Evolutionary conservation across 2,888 invertebrate genomes (phyloP).

Genomic region (Chymomyza amoena): DNA sequence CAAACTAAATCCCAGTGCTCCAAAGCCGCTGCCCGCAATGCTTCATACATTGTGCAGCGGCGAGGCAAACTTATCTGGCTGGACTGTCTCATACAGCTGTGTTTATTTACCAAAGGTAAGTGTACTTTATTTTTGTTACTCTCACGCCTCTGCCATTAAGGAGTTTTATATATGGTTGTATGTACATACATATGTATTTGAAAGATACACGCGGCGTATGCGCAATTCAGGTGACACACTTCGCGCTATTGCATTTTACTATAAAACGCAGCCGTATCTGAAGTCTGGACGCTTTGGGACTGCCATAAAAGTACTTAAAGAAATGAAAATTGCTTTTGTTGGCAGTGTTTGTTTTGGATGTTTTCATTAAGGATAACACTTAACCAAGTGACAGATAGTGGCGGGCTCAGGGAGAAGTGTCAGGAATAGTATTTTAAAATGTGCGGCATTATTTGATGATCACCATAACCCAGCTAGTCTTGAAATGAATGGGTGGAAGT

Average conservation of each 20-base stretch:
- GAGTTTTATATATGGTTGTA: no score
- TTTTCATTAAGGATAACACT: background rate
- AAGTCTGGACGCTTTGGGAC: constrained; percentile 2
- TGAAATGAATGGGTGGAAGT: no score
- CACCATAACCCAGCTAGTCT: no score
- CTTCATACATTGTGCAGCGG: background rate
- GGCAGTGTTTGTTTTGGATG: constrained; percentile 26
- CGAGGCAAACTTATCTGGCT: constrained; percentile 47
- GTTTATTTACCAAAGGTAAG: constrained; percentile 53
- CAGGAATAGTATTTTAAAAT: no score
- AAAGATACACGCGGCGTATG: constrained; percentile 44
- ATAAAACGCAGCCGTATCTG: constrained; percentile 6
- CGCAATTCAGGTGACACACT: constrained; percentile 41
- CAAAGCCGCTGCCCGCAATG: constrained; percentile 25
- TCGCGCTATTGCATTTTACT: background rate
- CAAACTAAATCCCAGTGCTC: constrained; percentile 38
- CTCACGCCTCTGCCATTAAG: background rate
- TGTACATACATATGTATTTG: background rate
- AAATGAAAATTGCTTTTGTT: constrained; percentile 46
- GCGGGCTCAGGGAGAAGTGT: no score
- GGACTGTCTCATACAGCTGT: constrained; percentile 47
- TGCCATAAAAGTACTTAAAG: constrained; percentile 44
- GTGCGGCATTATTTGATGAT: no score
- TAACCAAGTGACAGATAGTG: no score
- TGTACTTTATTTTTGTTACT: constrained; percentile 10